These are phyloP conservation scores for Astyanax mexicanus DNA, from an alignment of 2,797 vertebrate genomes.

Conservation along the genomic window DNA sequence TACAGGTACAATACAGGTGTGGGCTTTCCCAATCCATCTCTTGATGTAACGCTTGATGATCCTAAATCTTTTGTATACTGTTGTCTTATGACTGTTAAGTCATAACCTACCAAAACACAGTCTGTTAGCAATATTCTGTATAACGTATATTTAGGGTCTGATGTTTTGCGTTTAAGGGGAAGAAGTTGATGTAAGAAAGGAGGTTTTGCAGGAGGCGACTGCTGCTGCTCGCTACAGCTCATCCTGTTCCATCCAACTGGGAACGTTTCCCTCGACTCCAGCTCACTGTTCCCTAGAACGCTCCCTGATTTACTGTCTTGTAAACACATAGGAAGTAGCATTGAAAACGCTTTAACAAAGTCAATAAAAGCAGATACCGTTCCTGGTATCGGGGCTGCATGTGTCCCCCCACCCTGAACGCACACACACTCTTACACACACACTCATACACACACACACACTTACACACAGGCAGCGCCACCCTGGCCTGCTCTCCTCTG, in stretches of 20 bases:
- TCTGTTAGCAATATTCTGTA: no score
- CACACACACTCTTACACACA: not conserved
- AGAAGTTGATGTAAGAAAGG: conserved; percentile 13
- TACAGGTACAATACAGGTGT: no score
- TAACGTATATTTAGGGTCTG: not conserved
- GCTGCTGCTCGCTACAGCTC: conserved; percentile 61
- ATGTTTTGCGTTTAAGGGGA: conserved; percentile 44
- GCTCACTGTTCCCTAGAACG: conserved; percentile 59
- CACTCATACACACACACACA: conserved; percentile 18
- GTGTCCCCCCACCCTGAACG: conserved; percentile 46
- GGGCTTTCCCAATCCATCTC: no score
- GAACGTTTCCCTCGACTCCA: conserved; percentile 63
- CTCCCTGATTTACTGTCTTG: conserved; percentile 83
- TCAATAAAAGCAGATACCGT: conserved; percentile 86
- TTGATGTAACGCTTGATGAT: no score
- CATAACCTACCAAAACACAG: no score
- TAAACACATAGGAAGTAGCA: conserved; percentile 86
- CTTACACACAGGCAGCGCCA: not conserved
- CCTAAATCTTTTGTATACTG: no score
- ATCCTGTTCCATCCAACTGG: conserved; percentile 43
- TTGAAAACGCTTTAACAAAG: conserved; percentile 86
- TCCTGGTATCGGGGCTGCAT: conserved; percentile 73
- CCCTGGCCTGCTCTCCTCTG: conserved; percentile 48
- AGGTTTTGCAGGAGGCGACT: conserved; percentile 60
- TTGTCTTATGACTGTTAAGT: no score